A percentile compares a stretch with the other conserved stretches of the same genome.
These are phyloP conservation scores for Helogale parvula DNA, from an alignment of 2,113 vertebrate genomes.

Conservation along the genomic window DNA sequence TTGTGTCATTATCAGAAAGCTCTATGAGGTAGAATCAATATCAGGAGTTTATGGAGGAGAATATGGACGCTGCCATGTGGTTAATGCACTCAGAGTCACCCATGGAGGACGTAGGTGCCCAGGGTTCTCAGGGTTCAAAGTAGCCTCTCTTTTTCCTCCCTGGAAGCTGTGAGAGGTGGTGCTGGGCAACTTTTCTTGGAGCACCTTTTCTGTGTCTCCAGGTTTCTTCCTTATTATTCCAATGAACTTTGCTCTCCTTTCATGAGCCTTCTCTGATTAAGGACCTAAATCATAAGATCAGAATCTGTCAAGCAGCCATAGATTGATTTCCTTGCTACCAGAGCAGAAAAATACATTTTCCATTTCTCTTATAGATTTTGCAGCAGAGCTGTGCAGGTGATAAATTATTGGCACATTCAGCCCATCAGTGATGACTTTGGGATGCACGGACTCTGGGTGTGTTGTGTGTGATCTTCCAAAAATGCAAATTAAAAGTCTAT, in stretches of 20 bases:
- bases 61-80: accelerated
- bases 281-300: slow-evolving; percentile 53
- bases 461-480: slow-evolving; percentile 17
- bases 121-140: background rate
- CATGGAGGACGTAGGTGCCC: background rate
- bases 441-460: background rate
- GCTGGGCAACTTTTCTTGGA: background rate
- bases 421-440: slow-evolving; percentile 27
- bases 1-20: background rate
- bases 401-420: slow-evolving; percentile 57
- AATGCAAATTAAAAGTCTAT: background rate
- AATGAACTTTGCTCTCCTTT: background rate
- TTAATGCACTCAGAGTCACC: accelerated
- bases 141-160: accelerated
- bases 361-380: slow-evolving; percentile 52
- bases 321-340: slow-evolving; percentile 65
- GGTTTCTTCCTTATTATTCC: background rate
- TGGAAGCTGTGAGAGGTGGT: accelerated
- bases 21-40: background rate
- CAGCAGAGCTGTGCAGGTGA: background rate
- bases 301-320: slow-evolving; percentile 12
- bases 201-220: background rate
- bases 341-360: slow-evolving; percentile 56
- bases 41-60: background rate
- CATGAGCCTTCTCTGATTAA: slow-evolving; percentile 43